phyloP scores from a whole-genome alignment of 1,140 invertebrate species.

The Antheraea pernyi region DNA sequence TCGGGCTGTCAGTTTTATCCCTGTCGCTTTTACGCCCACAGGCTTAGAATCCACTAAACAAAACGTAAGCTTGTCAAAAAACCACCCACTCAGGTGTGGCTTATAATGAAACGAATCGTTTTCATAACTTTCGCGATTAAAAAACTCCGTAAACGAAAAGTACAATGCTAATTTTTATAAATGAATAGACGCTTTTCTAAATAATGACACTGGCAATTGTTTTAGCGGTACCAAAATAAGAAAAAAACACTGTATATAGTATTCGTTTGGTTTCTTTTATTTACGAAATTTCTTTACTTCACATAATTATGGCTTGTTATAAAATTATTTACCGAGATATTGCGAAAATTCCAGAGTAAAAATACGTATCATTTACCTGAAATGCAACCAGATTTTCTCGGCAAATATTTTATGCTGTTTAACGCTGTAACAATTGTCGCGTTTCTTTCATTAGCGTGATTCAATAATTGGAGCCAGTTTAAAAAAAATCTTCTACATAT shows the following conservation, averaged over 20 bases:
- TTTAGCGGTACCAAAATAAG: no score
- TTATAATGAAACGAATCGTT: conserved; percentile 49
- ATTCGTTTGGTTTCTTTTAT: not conserved
- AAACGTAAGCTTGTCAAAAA: conserved; percentile 24
- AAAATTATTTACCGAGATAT: not conserved
- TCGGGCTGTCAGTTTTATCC: conserved; percentile 22
- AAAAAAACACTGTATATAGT: no score
- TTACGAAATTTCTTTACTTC: not conserved
- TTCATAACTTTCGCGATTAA: conserved; percentile 34
- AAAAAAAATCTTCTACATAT: not conserved
- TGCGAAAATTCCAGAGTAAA: not conserved
- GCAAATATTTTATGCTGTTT: not conserved
- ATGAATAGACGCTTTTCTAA: no score
- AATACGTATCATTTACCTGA: not conserved
- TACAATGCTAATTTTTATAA: no score
- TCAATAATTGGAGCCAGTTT: not conserved
- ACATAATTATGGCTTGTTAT: not conserved
- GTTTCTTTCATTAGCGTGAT: not conserved
- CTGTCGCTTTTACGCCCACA: conserved; percentile 23
- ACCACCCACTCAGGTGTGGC: conserved; percentile 42
- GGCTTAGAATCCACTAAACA: conserved; percentile 22
- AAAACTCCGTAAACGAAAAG: no score
- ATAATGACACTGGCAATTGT: no score
- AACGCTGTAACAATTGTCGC: not conserved
- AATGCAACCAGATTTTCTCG: not conserved